These are phyloP conservation scores for Myocastor coypus DNA, from an alignment of 2,113 vertebrate genomes.

Conservation along the genomic window DNA sequence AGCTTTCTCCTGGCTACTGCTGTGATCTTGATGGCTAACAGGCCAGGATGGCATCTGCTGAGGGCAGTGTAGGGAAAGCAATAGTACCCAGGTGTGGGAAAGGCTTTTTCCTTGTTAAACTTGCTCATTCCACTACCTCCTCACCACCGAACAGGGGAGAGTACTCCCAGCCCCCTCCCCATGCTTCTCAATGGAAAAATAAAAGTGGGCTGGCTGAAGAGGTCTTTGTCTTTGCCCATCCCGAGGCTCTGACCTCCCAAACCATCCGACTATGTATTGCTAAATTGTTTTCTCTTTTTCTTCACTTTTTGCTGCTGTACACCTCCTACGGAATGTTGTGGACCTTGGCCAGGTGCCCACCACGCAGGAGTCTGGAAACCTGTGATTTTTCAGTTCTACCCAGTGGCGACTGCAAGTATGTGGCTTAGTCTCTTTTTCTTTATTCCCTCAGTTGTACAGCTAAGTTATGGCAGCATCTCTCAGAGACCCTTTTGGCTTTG, in stretches of 20 bases:
- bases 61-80: neutral
- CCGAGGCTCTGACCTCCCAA: neutral
- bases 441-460: neutral
- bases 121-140: neutral
- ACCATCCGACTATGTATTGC: neutral
- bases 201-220: neutral
- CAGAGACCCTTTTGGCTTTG: neutral
- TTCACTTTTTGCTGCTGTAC: neutral
- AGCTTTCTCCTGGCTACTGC: neutral
- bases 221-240: neutral
- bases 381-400: neutral
- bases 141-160: neutral
- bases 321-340: neutral
- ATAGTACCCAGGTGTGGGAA: neutral
- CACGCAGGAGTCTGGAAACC: neutral
- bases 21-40: neutral
- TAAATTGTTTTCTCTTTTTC: neutral
- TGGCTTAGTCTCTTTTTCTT: neutral
- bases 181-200: neutral
- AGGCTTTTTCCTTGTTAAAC: neutral
- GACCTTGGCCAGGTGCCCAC: neutral
- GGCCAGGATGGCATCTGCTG: neutral
- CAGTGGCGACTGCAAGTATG: neutral
- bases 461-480: neutral
- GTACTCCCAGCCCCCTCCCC: neutral